Conservation (phyloP, 2,113 vertebrate species). For the Daphoenositta chrysoptera region DNA sequence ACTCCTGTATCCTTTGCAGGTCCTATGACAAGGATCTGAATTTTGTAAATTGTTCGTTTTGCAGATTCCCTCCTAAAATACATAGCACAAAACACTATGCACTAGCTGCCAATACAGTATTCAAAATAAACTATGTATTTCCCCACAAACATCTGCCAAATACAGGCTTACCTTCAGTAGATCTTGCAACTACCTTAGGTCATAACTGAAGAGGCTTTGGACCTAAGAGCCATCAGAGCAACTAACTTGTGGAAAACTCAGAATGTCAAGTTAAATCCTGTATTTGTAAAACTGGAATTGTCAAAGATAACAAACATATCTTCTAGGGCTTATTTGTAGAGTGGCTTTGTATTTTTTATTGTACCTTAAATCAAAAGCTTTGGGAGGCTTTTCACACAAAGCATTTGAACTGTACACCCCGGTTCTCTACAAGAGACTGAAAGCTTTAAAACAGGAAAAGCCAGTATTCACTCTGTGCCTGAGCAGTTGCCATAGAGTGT, state of each 20-base stretch:
- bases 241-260: not conserved
- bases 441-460: not conserved
- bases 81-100: not conserved
- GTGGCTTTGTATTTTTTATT: not conserved
- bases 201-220: not conserved
- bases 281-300: not conserved
- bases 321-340: not conserved
- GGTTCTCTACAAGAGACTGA: not conserved
- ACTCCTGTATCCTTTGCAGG: not conserved
- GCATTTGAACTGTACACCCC: not conserved
- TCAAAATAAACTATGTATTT: not conserved
- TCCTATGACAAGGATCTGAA: not conserved
- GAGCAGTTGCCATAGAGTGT: not conserved
- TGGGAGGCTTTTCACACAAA: not conserved
- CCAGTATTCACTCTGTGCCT: not conserved
- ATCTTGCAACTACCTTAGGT: not conserved
- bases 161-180: not conserved
- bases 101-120: not conserved
- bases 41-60: not conserved
- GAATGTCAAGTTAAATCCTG: not conserved
- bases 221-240: not conserved
- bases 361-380: not conserved
- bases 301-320: not conserved
- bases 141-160: not conserved
- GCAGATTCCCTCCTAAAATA: not conserved